Conservation (phyloP, 2,888 invertebrate genomes). For the Orgyia antiqua region DNA sequence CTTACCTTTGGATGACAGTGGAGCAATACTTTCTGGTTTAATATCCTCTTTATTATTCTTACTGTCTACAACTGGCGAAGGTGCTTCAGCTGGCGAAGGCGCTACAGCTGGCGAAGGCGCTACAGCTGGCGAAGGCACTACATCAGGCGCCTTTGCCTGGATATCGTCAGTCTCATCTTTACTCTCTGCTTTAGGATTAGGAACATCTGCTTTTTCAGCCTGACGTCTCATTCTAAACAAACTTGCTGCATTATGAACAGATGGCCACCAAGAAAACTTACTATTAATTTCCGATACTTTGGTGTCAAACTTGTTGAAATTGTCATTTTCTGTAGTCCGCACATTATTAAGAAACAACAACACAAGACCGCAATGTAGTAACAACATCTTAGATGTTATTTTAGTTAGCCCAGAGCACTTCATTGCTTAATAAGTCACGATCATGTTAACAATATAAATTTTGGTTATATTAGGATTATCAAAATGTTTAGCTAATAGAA, state of each 20-base stretch:
- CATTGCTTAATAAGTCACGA: too few species aligned
- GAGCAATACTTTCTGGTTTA: background rate
- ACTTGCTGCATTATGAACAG: slow-evolving; percentile 42
- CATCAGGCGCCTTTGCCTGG: background rate
- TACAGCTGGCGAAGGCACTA: background rate
- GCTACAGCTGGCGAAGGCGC: background rate
- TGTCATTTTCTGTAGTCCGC: slow-evolving; percentile 33
- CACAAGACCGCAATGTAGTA: slow-evolving; percentile 40
- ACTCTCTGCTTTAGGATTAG: slow-evolving; percentile 14
- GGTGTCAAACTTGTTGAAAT: slow-evolving; percentile 19
- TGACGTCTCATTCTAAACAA: slow-evolving; percentile 27
- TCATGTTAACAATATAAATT: too few species aligned
- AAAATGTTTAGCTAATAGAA: too few species aligned
- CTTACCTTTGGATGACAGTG: background rate
- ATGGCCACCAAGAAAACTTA: slow-evolving; percentile 51
- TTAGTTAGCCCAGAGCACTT: too few species aligned
- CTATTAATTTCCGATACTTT: slow-evolving; percentile 30
- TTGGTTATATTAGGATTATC: too few species aligned
- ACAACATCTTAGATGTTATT: slow-evolving; percentile 25
- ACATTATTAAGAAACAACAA: slow-evolving; percentile 44
- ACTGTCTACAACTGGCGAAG: too few species aligned
- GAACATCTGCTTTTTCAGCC: slow-evolving; percentile 8
- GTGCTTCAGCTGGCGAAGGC: too few species aligned
- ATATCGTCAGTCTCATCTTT: slow-evolving; percentile 26
- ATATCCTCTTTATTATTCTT: background rate